These are phyloP conservation scores for Sogatella furcifera DNA, from an alignment of 1,140 invertebrate species.

Conservation along the genomic window DNA sequence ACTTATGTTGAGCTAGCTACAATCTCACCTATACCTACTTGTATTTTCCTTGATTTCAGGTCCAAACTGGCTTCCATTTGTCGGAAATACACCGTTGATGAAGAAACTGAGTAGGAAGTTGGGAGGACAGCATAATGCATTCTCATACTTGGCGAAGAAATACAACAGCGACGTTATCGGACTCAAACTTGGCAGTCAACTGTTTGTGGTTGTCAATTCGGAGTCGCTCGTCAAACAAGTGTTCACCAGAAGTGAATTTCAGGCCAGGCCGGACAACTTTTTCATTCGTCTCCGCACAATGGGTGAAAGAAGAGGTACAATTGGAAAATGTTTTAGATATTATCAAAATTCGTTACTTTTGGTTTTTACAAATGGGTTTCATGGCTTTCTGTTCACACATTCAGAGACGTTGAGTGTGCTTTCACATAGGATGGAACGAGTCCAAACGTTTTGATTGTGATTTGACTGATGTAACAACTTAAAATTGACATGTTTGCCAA, in stretches of 20 bases:
- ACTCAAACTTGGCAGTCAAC: constrained; percentile 49
- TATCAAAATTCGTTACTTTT: no score
- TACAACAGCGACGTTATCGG: constrained; percentile 53
- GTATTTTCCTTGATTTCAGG: constrained; percentile 36
- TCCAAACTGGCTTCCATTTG: constrained; percentile 51
- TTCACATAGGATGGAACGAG: no score
- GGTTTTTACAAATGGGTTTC: no score
- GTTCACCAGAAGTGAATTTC: constrained; percentile 50
- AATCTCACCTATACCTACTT: no score
- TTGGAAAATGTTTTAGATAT: not conserved
- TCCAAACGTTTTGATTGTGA: no score
- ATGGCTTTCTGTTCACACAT: no score
- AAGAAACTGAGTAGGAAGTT: constrained; percentile 38
- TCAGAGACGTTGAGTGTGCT: no score
- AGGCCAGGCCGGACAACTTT: constrained; percentile 59
- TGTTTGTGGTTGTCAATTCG: constrained; percentile 48
- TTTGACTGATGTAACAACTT: no score
- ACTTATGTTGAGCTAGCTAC: no score
- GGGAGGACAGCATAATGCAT: constrained; percentile 50
- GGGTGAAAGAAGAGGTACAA: constrained; percentile 47
- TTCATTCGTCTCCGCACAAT: constrained; percentile 57
- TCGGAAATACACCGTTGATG: constrained; percentile 49
- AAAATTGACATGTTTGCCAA: no score
- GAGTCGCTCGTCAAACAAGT: constrained; percentile 45
- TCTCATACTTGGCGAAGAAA: constrained; percentile 42